Base-by-base conservation (phyloP, 2,888 invertebrate species). In the Lithophane semibrunnea region DNA sequence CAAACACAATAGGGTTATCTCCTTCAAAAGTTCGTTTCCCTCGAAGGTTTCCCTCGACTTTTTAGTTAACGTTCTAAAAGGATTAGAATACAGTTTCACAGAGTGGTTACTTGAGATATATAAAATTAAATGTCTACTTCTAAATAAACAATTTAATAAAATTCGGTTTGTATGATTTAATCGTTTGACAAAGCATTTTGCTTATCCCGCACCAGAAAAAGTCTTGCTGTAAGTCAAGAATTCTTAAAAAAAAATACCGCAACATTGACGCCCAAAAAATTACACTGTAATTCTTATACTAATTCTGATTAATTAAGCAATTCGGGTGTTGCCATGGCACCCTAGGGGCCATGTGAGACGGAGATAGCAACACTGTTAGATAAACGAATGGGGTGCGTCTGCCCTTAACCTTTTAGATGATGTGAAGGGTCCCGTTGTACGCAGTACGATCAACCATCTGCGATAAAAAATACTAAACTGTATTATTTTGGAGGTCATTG, bases 361-460 rank as follows among this genome's bases (percentile, higher is more conserved):
- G 67, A 66, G 80, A 73, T 21, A 54, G 63, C 70, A 63, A 47
- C 21, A 56, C 24, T 29, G 24, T 47, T 65, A 61, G 61, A 73
- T 79, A 54, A 63, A 74, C 66, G 49, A 60, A 80, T 70, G 54
- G 84, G 84, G 80, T 67, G 72, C 49, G 80, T 29, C 72, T 68
- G 54, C 61, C 79, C 73, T 79, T 73, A 69, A 67, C 63, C 58
- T 84, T 84, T 24, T 0, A 3, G 42, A 47, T 10, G 29, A 42
- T 24, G 13, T 66, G 66, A 74, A 79, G 84, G 80, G 84, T 47
- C 9, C 47, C 16, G 21, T 74, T 24, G 24, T 37, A 9, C n/a
- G 16, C 29, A 58, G 24, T 24, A 79, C 58, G 58, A 68, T 83
- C 58, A 83, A 83, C 64, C 49, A 63, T 67, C n/a, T 18, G 44